phyloP scores from a whole-genome alignment of 2,113 vertebrate genomes.

The Mesembrinibis cayennensis region DNA sequence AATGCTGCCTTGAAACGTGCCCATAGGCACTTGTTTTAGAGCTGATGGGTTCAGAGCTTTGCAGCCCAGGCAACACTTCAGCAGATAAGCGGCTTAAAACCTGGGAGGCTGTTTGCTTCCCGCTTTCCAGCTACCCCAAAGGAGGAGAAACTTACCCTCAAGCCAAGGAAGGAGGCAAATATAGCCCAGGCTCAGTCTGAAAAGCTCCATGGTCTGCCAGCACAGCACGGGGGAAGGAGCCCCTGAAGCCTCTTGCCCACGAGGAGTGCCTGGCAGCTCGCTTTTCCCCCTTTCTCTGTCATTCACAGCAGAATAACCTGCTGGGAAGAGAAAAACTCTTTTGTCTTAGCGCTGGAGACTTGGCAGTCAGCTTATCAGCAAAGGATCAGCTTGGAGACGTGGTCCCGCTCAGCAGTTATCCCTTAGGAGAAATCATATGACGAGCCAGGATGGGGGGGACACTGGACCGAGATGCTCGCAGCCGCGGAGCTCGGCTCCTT shows the following conservation, averaged over 20 bases:
- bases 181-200: conserved; percentile 50
- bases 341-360: background rate
- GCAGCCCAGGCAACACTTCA: background rate
- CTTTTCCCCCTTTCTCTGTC: background rate
- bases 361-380: conserved; percentile 28
- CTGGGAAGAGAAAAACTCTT: background rate
- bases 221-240: background rate
- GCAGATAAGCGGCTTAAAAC: background rate
- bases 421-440: conserved; percentile 2
- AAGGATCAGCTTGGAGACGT: background rate
- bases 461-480: background rate
- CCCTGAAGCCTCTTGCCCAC: background rate
- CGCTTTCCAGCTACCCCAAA: background rate
- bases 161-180: conserved; percentile 55
- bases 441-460: background rate
- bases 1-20: background rate
- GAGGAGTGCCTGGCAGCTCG: background rate
- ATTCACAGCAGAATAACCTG: conserved; percentile 36
- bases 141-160: conserved; percentile 64
- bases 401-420: background rate
- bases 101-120: background rate
- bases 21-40: background rate
- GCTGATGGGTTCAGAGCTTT: background rate
- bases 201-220: conserved; percentile 58
- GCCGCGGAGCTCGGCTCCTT: background rate